A percentile compares a stretch with the other conserved stretches of the same genome.
Evolutionary conservation across 2,888 invertebrate species (phyloP).

Genomic region (Asteroscopus sphinx): DNA sequence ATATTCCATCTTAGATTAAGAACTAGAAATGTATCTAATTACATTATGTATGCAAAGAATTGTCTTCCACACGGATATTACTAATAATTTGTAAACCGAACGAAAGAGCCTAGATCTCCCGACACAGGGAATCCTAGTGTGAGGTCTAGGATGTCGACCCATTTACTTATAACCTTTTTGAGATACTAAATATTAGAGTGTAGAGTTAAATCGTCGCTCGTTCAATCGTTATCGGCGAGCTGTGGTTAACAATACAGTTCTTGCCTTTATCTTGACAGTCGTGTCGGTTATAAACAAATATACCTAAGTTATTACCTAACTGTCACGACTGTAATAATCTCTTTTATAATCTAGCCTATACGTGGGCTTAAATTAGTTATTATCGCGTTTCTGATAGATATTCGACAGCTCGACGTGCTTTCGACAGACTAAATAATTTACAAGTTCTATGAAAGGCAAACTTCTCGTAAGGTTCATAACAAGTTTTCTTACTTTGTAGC

Average conservation of each 20-base stretch:
- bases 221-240: too few relatives aligned
- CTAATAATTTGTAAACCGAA: too few relatives aligned
- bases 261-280: slow-evolving; percentile 1
- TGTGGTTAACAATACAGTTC: neutral
- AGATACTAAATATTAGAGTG: too few relatives aligned
- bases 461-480: slow-evolving; percentile 53
- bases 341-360: slow-evolving; percentile 18
- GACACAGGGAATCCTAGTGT: too few relatives aligned
- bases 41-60: too few relatives aligned
- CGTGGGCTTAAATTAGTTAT: slow-evolving; percentile 49
- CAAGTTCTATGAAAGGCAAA: slow-evolving; percentile 40
- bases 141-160: too few relatives aligned
- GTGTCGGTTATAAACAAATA: slow-evolving; percentile 7
- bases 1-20: too few relatives aligned
- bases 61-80: too few relatives aligned
- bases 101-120: too few relatives aligned
- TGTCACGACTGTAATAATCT: slow-evolving; percentile 26
- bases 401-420: slow-evolving; percentile 59
- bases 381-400: slow-evolving; percentile 55
- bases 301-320: slow-evolving; percentile 5
- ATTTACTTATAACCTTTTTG: too few relatives aligned
- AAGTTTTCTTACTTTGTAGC: slow-evolving; percentile 49
- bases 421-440: slow-evolving; percentile 53
- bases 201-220: too few relatives aligned
- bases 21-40: too few relatives aligned